Base-by-base conservation (phyloP, 2,888 invertebrate genomes). In the Monochamus alternatus region DNA sequence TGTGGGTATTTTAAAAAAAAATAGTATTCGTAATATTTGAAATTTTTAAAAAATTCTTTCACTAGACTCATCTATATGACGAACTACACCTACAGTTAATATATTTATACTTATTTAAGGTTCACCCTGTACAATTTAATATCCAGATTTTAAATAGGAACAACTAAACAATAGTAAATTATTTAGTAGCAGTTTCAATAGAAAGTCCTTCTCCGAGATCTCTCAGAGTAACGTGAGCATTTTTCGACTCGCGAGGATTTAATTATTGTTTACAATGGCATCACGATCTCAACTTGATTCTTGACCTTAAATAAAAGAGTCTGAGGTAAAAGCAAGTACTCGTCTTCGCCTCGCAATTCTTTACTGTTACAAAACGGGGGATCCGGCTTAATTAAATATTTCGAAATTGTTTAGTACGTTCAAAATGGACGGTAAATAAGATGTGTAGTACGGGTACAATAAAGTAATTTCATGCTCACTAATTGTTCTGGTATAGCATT, bases 321-420 rank as follows among this genome's bases (percentile, higher is more conserved):
- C 22, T 63, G 44, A 63, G 63, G 63, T 63, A 63, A 63, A 63
- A 44, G 63, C 63, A 63, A 63, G 55, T 63, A 63, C 43, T 63
- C 63, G 22, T 63, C 63, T 22, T 63, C 63, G 63, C 44, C 12
- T 63, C 44, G 63, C 63, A 63, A 44, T 63, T 10, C 44, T 44
- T 63, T 44, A 44, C 63, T 44, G 44, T 63, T 63, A 63, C 8
- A 5, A 63, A 63, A 63, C 43, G n/a, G 44, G 3, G 22, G 14
- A 63, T 14, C 38, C 3, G 44, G 14, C 14, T 63, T 63, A 63
- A 63, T 43, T 55, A 55, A 55, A 55, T 14, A n/a, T 55, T 55
- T 52, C 7, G 12, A n/a, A n/a, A 52, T 52, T 5, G 52, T n/a
- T 55, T 55, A 55, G 2, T 3, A 5, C 4, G 55, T 14, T n/a